phyloP scores from a whole-genome alignment of 2,888 invertebrate species.

The Dyspetes luteomarginatus region DNA sequence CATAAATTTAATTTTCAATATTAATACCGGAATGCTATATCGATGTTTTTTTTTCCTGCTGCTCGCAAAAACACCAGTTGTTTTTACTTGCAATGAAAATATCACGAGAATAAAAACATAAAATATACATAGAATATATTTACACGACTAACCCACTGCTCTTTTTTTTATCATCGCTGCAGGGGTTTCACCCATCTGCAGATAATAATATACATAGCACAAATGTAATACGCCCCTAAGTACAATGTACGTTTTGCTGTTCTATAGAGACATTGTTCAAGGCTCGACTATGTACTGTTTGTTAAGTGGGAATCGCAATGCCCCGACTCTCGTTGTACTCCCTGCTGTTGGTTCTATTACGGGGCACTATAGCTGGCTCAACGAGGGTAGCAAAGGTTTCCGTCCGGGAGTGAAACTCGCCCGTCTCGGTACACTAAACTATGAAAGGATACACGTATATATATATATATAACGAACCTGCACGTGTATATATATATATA shows the following conservation, averaged over 20 bases:
- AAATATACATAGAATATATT: too few species aligned
- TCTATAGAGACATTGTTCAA: slow-evolving; percentile 40
- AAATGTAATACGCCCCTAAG: slow-evolving; percentile 15
- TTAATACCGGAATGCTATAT: too few species aligned
- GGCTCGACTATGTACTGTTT: slow-evolving; percentile 29
- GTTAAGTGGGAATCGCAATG: slow-evolving; percentile 46
- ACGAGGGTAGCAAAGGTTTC: slow-evolving; percentile 32
- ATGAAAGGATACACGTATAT: not conserved
- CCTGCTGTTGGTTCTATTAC: slow-evolving; percentile 27
- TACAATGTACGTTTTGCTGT: slow-evolving; percentile 17
- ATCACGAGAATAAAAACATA: too few species aligned
- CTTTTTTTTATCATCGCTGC: not conserved
- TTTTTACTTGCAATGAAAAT: too few species aligned
- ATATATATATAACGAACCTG: slow-evolving; percentile 20
- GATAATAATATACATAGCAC: not conserved
- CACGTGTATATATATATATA: slow-evolving; percentile 7
- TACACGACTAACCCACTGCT: not conserved
- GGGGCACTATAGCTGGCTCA: slow-evolving; percentile 17
- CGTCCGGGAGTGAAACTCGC: slow-evolving; percentile 36
- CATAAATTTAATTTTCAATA: too few species aligned
- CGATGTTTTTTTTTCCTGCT: too few species aligned
- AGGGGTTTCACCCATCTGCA: not conserved
- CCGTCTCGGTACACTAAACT: slow-evolving; percentile 18
- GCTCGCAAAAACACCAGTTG: too few species aligned
- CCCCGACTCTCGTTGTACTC: slow-evolving; percentile 29